These are phyloP conservation scores for Mylabris phalerata DNA, from an alignment of 1,140 invertebrate genomes.

Conservation along the genomic window DNA sequence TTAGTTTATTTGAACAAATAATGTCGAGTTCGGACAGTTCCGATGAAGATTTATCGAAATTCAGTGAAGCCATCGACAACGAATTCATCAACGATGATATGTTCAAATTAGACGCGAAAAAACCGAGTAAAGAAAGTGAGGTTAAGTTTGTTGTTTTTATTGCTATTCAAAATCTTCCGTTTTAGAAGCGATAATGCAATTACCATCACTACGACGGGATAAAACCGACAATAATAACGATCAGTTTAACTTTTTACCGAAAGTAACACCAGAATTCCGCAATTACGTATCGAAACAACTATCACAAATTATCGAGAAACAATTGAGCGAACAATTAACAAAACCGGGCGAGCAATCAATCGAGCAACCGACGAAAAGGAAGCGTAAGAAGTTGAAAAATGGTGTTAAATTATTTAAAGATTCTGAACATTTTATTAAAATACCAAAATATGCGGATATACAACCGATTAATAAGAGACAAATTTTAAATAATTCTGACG, in stretches of 20 bases:
- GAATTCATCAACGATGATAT: slow-evolving; percentile 11
- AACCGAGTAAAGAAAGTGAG: not conserved
- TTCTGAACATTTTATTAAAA: slow-evolving; percentile 23
- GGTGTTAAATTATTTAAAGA: slow-evolving; percentile 27
- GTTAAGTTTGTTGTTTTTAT: not conserved
- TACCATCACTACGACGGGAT: slow-evolving; percentile 18
- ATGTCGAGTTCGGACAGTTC: not conserved
- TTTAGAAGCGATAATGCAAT: not conserved
- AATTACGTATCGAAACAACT: slow-evolving; percentile 31
- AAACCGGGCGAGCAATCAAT: too few relatives aligned
- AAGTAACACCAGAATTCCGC: slow-evolving; percentile 32
- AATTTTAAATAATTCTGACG: slow-evolving; percentile 1
- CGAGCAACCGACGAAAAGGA: too few relatives aligned
- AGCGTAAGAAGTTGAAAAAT: slow-evolving; percentile 5
- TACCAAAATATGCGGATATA: slow-evolving; percentile 1
- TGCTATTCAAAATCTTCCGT: not conserved
- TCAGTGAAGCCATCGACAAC: not conserved
- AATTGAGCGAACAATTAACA: slow-evolving; percentile 16
- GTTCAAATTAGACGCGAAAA: not conserved
- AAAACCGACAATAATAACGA: slow-evolving; percentile 22
- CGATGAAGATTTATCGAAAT: not conserved
- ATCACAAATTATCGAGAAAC: slow-evolving; percentile 23
- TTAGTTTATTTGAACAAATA: too few relatives aligned
- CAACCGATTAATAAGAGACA: not conserved
- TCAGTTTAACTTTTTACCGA: slow-evolving; percentile 25